Evolutionary conservation across 2,888 invertebrate species (phyloP).

Genomic region (Altica lythri): DNA sequence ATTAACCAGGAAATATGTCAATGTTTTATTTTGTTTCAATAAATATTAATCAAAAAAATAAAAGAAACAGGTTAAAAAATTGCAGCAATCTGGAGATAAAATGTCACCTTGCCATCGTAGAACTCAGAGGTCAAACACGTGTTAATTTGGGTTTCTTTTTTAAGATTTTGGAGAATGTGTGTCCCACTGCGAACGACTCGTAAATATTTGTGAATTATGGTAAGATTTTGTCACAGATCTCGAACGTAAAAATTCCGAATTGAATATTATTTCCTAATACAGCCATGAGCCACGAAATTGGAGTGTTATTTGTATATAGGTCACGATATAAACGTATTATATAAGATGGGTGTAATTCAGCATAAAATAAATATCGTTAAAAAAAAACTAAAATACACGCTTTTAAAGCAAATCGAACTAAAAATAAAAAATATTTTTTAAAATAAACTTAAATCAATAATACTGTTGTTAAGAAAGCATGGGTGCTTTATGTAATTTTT

Average conservation of each 20-base stretch:
- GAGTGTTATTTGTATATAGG: not conserved
- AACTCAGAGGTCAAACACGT: conserved; percentile 39
- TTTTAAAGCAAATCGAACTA: no score
- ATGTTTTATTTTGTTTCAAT: conserved; percentile 19
- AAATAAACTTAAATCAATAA: no score
- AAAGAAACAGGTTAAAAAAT: conserved; percentile 25
- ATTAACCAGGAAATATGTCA: conserved; percentile 23
- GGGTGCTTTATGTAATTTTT: no score
- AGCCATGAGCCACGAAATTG: not conserved
- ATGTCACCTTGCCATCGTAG: conserved; percentile 36
- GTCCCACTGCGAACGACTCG: conserved; percentile 38
- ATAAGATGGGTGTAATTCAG: no score
- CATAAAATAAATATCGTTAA: no score
- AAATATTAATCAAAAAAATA: conserved; percentile 8
- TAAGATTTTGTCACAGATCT: conserved; percentile 33
- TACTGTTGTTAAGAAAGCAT: no score
- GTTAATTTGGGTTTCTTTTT: conserved; percentile 36
- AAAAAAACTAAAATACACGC: no score
- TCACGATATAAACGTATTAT: no score
- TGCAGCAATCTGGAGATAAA: conserved; percentile 25
- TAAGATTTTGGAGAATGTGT: conserved; percentile 39
- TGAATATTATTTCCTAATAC: conserved; percentile 21
- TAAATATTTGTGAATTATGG: conserved; percentile 40
- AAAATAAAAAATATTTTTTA: no score
- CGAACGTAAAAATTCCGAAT: conserved; percentile 26